A percentile compares a stretch with the other conserved stretches of the same genome.
Evolutionary conservation across 2,888 invertebrate genomes (phyloP).

Genomic region (Ctena decussata): DNA sequence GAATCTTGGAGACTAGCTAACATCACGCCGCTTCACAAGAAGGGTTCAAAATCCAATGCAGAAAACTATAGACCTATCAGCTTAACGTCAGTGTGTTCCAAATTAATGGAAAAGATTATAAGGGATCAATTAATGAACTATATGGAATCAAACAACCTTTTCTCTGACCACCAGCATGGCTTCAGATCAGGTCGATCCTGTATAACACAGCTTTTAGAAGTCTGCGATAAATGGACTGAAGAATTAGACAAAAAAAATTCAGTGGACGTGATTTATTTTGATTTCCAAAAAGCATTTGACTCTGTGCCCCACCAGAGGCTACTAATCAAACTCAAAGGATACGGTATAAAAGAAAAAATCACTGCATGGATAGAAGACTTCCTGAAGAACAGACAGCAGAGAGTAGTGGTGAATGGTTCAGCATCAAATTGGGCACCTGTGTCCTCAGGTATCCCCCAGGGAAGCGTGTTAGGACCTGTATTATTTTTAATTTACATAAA

Average conservation of each 20-base stretch:
- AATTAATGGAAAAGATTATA: no score
- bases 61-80: no score
- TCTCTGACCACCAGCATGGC: constrained; percentile 26
- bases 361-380: not conserved
- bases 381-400: not conserved
- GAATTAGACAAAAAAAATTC: not conserved
- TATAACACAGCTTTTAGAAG: constrained; percentile 15
- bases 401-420: not conserved
- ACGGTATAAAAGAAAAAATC: constrained; percentile 11
- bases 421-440: not conserved
- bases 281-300: constrained; percentile 30
- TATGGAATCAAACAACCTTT: not conserved
- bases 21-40: no score
- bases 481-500: constrained; percentile 4
- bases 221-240: constrained; percentile 28
- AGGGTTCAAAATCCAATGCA: no score
- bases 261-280: constrained; percentile 11
- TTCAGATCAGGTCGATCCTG: constrained; percentile 27
- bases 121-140: not conserved
- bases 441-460: not conserved
- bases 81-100: no score
- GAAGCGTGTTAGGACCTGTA: constrained; percentile 11
- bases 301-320: constrained; percentile 10
- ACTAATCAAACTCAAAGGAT: not conserved
- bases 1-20: no score